These are phyloP conservation scores for Leptinotarsa peninsularis DNA, from an alignment of 2,888 invertebrate genomes.

Conservation along the genomic window DNA sequence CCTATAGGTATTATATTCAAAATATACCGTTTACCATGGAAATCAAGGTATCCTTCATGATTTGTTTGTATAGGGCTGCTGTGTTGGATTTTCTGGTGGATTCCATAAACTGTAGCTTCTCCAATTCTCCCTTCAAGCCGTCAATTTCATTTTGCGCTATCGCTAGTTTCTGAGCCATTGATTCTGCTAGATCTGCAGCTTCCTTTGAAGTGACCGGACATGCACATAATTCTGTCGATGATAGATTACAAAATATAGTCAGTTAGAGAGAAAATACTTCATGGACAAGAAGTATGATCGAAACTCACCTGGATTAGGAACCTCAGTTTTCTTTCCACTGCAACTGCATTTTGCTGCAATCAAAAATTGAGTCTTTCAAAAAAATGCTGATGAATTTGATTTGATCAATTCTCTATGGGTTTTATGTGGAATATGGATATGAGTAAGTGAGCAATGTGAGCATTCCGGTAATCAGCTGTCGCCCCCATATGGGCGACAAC, in stretches of 20 bases:
- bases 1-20: neutral
- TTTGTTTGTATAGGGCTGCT: slow-evolving; percentile 50
- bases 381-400: too few relatives aligned
- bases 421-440: too few relatives aligned
- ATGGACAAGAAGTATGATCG: neutral
- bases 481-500: too few relatives aligned
- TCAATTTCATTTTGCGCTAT: slow-evolving; percentile 45
- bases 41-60: slow-evolving; percentile 46
- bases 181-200: slow-evolving; percentile 30
- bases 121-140: slow-evolving; percentile 43
- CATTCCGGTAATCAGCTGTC: too few relatives aligned
- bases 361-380: neutral
- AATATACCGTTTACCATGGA: neutral
- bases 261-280: neutral
- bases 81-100: slow-evolving; percentile 44
- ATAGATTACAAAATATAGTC: neutral
- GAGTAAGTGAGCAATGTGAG: too few relatives aligned
- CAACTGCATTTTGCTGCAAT: slow-evolving; percentile 3
- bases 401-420: too few relatives aligned
- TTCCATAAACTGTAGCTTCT: slow-evolving; percentile 42
- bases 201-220: slow-evolving; percentile 43
- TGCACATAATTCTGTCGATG: slow-evolving; percentile 35
- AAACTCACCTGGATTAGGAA: neutral
- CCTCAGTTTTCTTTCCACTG: neutral
- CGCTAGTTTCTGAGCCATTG: slow-evolving; percentile 44